Evolutionary conservation across 2,888 invertebrate species (phyloP), one percentile per base, ranked within the genome.

Genomic region (Drosophila recens): DNA sequence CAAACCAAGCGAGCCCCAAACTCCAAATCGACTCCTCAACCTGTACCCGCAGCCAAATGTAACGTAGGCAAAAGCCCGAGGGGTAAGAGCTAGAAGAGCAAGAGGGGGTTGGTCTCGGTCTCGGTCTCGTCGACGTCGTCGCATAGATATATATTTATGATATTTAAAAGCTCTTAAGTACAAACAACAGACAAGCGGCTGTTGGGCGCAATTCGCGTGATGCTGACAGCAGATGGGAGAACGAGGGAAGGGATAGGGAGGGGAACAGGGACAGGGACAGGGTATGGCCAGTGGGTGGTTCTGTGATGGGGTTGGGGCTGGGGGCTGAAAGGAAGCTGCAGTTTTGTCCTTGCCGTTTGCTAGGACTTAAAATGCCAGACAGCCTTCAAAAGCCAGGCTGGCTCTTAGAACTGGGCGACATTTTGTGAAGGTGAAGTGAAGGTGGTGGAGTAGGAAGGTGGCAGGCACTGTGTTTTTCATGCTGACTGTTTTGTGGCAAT

Each of bases 141-240:
- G 67, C 78, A 78, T 80, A 88, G 76, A 84, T 85, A 89, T 90
- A 89, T 86, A 90, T 86, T 90, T 86, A 90, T 90, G 88, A 90
- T 89, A 88, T 90, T 90, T 86, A 88, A 88, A 90, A 87, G 90
- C 89, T 89, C 88, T 89, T 90, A 90, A 89, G 89, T 86, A 90
- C 90, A 84, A 84, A 84, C 84, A 84, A 90, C 89, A 90, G 84
- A 88, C 84, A 90, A 80, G 85, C 79, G 84, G 49, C 67, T 58
- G 69, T 59, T 52, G 48, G 64, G 75, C 75, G 43, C 72, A 58
- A 49, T 72, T 74, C 72, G 74, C 77, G 74, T 20, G 20, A 36
- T 17, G 48, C 13, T 36, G 34, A 52, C 36, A 52, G 36, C 2
- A 27, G 4, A 56, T 11, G 27, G 36, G 9, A 38, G 11, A 38